Conservation (phyloP, 2,113 vertebrate genomes). For the Hemiprocne comata region DNA sequence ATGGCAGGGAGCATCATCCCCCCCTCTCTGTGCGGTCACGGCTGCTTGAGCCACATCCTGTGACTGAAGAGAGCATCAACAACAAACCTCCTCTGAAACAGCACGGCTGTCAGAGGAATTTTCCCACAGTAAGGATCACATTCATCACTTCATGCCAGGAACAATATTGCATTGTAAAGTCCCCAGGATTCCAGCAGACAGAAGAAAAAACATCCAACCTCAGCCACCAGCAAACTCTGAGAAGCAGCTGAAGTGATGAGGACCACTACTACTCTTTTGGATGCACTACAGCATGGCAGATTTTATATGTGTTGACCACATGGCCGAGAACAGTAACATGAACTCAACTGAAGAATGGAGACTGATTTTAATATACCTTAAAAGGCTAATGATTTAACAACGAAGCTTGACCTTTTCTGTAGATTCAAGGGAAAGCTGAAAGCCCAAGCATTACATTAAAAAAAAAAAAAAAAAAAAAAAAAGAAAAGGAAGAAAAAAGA, state of each 20-base stretch:
- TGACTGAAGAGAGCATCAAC: neutral
- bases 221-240: neutral
- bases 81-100: neutral
- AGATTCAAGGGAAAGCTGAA: neutral
- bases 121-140: conserved; percentile 39
- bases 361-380: neutral
- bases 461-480: neutral
- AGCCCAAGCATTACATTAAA: neutral
- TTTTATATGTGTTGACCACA: neutral
- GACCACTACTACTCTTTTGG: neutral
- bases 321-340: neutral
- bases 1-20: neutral
- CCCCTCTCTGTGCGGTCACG: neutral
- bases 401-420: neutral
- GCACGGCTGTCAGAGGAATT: neutral
- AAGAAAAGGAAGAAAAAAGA: neutral
- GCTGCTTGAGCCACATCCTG: conserved; percentile 28
- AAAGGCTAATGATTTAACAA: neutral
- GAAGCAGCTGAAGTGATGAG: neutral
- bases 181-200: neutral
- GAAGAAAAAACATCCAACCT: neutral
- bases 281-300: neutral
- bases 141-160: neutral
- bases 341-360: neutral
- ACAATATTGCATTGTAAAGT: neutral